Evolutionary conservation across 2,888 invertebrate species (phyloP), one percentile per base, ranked within the genome.

Genomic region (Unio delphinus): DNA sequence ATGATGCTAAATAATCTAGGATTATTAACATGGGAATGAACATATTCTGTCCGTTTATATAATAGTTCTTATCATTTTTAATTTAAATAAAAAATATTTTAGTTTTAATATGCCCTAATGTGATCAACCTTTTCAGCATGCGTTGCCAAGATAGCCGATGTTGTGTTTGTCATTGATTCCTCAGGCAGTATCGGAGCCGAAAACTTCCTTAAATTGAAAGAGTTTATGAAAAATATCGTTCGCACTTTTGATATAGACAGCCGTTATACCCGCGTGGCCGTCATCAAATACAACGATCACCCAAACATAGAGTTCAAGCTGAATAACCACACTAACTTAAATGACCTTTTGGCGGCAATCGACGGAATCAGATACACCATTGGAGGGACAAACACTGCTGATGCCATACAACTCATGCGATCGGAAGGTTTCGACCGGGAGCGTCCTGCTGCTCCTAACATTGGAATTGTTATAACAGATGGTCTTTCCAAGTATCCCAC

Each of bases 361-460:
- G 70, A 69, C 55, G 65, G 67, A 17, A 70, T 80, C 20, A 70
- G 63, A 1, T 78, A 79, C 64, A 75, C 70, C 55, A 73, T 75
- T 3, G 80, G 80, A n/a, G 78, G 78, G 18, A 85, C 85, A 7
- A 70, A 79, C 61, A 85, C 83, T 3, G 82, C 81, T 17, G 77
- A 77, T n/a, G 83, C 83, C n/a, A 67, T 85, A 7, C 67, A 78
- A 17, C 45, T 76, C 20, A 73, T 80, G 73, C 70, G 82, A 28
- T 55, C 61, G 3, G 68, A 75, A 55, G 77, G 77, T 11, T 77
- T 73, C 61, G 77, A 77, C 17, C 66, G 73, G 55, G 77, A 77
- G 61, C 67, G 77, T 0, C 75, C 75, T 0, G 61, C 60, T 26
- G 77, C 77, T 1, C 77, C 77, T 8, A 72, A 77, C 58, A 69